phyloP scores from a whole-genome alignment of 2,113 vertebrate genomes.

The Numenius arquata region DNA sequence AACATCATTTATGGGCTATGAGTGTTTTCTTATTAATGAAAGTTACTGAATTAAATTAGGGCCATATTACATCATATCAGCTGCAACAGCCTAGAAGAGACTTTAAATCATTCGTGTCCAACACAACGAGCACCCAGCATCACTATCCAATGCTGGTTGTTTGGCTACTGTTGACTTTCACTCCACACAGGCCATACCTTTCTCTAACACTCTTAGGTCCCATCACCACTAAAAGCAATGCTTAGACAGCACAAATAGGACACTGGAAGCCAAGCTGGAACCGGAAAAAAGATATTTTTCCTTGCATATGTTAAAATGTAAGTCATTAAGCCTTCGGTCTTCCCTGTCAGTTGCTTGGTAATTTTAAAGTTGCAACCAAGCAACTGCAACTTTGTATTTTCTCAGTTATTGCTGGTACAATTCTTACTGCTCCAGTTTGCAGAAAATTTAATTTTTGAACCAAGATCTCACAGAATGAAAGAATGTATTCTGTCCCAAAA shows the following conservation, averaged over 20 bases:
- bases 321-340: background rate
- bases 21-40: background rate
- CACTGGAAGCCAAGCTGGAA: background rate
- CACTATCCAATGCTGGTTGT: background rate
- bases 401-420: background rate
- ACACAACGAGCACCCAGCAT: background rate
- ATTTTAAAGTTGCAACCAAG: background rate
- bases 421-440: background rate
- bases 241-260: background rate
- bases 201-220: background rate
- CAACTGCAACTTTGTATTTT: background rate
- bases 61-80: background rate
- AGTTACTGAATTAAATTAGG: background rate
- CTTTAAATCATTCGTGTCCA: background rate
- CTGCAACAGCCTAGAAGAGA: background rate
- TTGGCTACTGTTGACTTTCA: rapidly evolving
- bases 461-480: background rate
- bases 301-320: background rate
- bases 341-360: background rate
- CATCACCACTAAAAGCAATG: background rate
- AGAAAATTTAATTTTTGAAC: background rate
- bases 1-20: background rate
- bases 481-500: background rate
- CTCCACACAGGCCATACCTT: background rate
- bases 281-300: background rate